These are phyloP conservation scores for Morus bassanus DNA, from an alignment of 2,797 vertebrate species.

Conservation along the genomic window DNA sequence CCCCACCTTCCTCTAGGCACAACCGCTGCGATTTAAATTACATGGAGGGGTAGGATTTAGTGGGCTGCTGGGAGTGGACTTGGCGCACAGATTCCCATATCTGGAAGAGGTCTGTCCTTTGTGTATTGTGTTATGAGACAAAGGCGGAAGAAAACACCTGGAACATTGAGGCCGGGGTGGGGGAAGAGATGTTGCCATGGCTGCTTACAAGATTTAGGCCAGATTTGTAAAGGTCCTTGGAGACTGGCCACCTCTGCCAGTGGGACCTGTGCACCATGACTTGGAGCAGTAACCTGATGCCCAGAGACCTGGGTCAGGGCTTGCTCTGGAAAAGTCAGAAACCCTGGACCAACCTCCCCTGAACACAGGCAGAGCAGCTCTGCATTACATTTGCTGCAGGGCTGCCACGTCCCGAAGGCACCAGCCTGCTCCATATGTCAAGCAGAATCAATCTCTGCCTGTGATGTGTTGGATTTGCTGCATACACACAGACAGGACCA, in stretches of 20 bases:
- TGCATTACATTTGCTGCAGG: fast-evolving
- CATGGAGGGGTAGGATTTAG: conserved; percentile 27
- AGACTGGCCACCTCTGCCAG: not conserved
- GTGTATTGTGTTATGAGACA: conserved; percentile 30
- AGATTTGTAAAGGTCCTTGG: not conserved
- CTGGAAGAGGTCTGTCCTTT: conserved; percentile 46
- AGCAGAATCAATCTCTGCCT: not conserved
- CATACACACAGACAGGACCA: not conserved
- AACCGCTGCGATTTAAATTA: not conserved
- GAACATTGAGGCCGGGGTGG: not conserved
- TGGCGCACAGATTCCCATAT: not conserved
- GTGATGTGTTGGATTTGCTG: not conserved
- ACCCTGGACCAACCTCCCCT: not conserved
- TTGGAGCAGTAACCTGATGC: not conserved
- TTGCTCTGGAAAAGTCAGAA: not conserved
- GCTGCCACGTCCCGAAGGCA: not conserved
- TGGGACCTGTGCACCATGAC: not conserved
- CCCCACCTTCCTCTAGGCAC: not conserved
- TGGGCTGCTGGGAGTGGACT: conserved; percentile 34
- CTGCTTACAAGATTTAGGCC: not conserved
- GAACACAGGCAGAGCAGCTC: fast-evolving
- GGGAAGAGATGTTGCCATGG: not conserved
- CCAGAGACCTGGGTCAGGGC: not conserved
- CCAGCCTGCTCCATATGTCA: not conserved
- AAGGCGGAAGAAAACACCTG: conserved; percentile 60